Conservation (phyloP, 2,797 vertebrate species). For the Ctenopoma multispine region DNA sequence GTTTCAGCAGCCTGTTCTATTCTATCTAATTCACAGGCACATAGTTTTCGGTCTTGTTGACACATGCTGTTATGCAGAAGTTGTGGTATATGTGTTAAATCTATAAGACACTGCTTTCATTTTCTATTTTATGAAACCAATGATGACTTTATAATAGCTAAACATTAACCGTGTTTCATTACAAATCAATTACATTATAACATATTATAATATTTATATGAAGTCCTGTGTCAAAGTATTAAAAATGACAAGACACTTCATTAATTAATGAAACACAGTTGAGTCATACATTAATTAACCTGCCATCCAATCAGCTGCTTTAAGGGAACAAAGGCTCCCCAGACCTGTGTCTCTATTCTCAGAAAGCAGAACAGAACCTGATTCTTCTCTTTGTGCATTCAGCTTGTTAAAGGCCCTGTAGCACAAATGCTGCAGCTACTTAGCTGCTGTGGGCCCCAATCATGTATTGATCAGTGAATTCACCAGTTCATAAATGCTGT, state of each 20-base stretch:
- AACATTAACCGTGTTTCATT: neutral
- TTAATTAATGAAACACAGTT: slow-evolving; percentile 12
- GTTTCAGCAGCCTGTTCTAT: neutral
- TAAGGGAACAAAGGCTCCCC: neutral
- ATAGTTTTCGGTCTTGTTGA: neutral
- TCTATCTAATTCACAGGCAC: neutral
- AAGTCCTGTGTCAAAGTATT: neutral
- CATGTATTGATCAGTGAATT: neutral
- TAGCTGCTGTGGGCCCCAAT: neutral
- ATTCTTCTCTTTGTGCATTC: slow-evolving; percentile 17
- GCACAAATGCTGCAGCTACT: neutral
- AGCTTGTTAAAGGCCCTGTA: slow-evolving; percentile 2
- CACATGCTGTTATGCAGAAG: neutral
- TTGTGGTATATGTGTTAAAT: neutral
- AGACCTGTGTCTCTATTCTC: neutral
- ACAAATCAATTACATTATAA: neutral
- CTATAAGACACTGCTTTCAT: neutral
- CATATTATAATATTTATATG: neutral
- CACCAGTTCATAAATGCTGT: neutral
- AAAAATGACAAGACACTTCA: neutral
- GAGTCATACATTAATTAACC: neutral
- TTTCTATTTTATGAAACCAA: too few relatives aligned
- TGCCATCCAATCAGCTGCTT: slow-evolving; percentile 7
- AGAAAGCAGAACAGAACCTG: slow-evolving; percentile 8
- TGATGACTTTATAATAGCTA: neutral